These are phyloP conservation scores for Plagiodera versicolora DNA, from an alignment of 2,888 invertebrate genomes.

Conservation along the genomic window DNA sequence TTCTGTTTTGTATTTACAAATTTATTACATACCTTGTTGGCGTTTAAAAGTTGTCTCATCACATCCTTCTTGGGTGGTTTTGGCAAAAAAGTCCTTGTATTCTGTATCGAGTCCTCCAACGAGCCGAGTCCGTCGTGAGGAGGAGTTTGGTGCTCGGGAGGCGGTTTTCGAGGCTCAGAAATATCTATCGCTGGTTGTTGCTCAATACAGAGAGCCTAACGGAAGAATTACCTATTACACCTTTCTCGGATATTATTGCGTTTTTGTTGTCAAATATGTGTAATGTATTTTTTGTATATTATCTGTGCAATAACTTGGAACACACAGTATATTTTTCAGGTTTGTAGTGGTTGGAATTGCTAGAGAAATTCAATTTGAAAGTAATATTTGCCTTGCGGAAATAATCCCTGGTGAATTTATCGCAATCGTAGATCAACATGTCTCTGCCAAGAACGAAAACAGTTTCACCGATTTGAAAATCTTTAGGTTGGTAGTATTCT, in stretches of 20 bases:
- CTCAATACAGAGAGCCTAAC: conserved; percentile 51
- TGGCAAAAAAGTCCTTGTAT: conserved; percentile 70
- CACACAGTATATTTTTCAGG: too few relatives aligned
- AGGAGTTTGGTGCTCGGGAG: conserved; percentile 52
- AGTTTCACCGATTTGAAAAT: conserved; percentile 75
- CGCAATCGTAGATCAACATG: conserved; percentile 79
- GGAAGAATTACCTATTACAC: not conserved
- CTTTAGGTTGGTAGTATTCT: conserved; percentile 77
- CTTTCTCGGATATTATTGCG: too few relatives aligned
- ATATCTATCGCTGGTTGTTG: conserved; percentile 53
- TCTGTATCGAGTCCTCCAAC: conserved; percentile 76
- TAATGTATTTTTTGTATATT: too few relatives aligned
- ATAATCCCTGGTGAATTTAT: conserved; percentile 74
- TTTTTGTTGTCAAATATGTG: too few relatives aligned
- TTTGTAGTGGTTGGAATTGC: too few relatives aligned
- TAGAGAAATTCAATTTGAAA: too few relatives aligned
- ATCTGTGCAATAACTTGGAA: too few relatives aligned
- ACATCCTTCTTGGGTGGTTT: conserved; percentile 75
- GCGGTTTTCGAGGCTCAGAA: conserved; percentile 23
- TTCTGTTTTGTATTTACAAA: too few relatives aligned
- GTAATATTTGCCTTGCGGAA: conserved; percentile 50
- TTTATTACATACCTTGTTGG: conserved; percentile 56
- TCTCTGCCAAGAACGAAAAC: conserved; percentile 69
- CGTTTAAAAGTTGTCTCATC: conserved; percentile 74
- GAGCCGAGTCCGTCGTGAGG: conserved; percentile 77